Conservation (phyloP, 2,888 invertebrate species). For the Drosophila subsilvestris region DNA sequence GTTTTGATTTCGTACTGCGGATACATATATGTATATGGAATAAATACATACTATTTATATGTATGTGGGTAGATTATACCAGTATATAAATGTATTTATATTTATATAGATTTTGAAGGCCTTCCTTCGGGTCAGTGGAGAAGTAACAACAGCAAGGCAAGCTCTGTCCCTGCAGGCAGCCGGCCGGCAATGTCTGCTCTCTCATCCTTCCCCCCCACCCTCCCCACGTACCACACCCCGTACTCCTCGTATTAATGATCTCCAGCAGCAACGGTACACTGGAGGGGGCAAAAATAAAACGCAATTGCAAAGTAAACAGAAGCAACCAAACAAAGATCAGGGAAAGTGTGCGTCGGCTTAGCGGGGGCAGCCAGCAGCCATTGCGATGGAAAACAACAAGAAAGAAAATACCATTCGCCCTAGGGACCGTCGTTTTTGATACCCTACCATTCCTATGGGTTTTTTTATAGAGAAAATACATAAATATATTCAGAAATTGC, state of each 20-base stretch:
- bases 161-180: background rate
- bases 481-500: background rate
- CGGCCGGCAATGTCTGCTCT: conserved; percentile 36
- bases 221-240: background rate
- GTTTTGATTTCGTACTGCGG: conserved; percentile 51
- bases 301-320: conserved; percentile 20
- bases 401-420: background rate
- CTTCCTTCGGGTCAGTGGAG: conserved; percentile 1
- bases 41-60: conserved; percentile 1
- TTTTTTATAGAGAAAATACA: background rate
- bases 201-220: background rate
- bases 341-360: conserved; percentile 2
- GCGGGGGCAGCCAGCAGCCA: conserved; percentile 27
- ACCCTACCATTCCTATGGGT: background rate
- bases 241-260: conserved; percentile 2
- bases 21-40: conserved; percentile 26
- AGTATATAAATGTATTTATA: background rate
- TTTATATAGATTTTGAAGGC: conserved; percentile 1
- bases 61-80: conserved; percentile 2
- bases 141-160: background rate
- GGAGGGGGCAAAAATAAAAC: conserved; percentile 8
- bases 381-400: conserved; percentile 39
- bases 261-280: conserved; percentile 1
- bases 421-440: background rate
- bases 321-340: conserved; percentile 4